A percentile compares a stretch with the other conserved stretches of the same genome.
Conservation (phyloP, 2,888 invertebrate genomes). For the Stegana nigrithorax region DNA sequence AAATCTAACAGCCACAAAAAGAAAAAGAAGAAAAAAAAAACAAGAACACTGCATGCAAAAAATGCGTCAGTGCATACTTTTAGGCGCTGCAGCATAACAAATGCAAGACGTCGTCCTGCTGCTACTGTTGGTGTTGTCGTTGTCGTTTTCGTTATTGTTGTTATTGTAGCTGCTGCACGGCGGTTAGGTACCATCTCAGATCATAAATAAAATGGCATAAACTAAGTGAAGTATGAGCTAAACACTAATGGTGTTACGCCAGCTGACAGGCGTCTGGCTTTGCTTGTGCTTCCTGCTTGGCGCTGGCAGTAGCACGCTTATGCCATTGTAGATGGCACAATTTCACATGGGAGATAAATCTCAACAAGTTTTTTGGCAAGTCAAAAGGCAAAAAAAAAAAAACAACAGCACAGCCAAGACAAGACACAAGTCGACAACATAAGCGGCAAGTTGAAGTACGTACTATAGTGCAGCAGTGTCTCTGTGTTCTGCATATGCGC, state of each 20-base stretch:
- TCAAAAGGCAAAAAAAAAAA: not conserved
- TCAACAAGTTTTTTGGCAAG: conserved; percentile 50
- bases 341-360: conserved; percentile 51
- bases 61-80: too few species aligned
- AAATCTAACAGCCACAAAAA: not conserved
- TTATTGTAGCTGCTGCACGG: conserved; percentile 30
- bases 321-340: not conserved
- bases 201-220: conserved; percentile 57
- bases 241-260: conserved; percentile 45
- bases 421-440: conserved; percentile 51
- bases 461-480: too few species aligned
- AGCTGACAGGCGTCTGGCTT: conserved; percentile 30
- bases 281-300: too few species aligned
- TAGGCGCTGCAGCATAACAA: too few species aligned
- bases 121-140: not conserved
- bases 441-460: conserved; percentile 30
- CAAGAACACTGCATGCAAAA: not conserved
- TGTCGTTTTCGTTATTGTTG: not conserved
- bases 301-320: too few species aligned
- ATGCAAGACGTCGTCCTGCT: conserved; percentile 20
- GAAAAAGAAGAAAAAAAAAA: not conserved
- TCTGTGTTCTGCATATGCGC: conserved; percentile 39
- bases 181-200: conserved; percentile 37
- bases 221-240: conserved; percentile 41
- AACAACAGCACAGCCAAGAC: conserved; percentile 14